These are phyloP conservation scores for Campylomormyrus tamandua DNA, from an alignment of 2,113 vertebrate genomes.

Conservation along the genomic window DNA sequence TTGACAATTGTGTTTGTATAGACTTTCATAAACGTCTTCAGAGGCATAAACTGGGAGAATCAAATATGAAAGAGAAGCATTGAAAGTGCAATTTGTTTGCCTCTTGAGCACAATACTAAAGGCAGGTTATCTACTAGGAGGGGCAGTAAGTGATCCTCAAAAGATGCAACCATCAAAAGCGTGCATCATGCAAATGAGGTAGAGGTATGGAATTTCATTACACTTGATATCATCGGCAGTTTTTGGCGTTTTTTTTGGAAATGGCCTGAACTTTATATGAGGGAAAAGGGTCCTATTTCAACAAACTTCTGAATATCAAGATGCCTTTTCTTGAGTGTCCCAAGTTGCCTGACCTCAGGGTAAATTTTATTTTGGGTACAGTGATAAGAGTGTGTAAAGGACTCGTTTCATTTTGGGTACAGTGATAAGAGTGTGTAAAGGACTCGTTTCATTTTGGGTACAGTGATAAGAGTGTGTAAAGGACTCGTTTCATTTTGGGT, in stretches of 20 bases:
- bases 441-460: neutral
- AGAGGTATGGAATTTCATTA: neutral
- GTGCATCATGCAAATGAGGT: neutral
- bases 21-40: neutral
- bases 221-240: neutral
- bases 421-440: neutral
- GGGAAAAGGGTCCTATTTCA: neutral
- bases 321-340: neutral
- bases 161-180: neutral
- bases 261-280: neutral
- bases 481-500: neutral
- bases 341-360: neutral
- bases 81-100: neutral
- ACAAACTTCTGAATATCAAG: neutral
- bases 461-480: neutral
- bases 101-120: neutral
- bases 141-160: neutral
- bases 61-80: neutral
- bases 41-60: neutral
- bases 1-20: neutral
- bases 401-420: neutral
- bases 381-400: neutral
- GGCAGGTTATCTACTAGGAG: neutral
- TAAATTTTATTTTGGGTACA: neutral
- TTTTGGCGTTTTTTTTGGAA: neutral